Conservation (phyloP, 1,140 invertebrate species). For the Conus betulinus region DNA sequence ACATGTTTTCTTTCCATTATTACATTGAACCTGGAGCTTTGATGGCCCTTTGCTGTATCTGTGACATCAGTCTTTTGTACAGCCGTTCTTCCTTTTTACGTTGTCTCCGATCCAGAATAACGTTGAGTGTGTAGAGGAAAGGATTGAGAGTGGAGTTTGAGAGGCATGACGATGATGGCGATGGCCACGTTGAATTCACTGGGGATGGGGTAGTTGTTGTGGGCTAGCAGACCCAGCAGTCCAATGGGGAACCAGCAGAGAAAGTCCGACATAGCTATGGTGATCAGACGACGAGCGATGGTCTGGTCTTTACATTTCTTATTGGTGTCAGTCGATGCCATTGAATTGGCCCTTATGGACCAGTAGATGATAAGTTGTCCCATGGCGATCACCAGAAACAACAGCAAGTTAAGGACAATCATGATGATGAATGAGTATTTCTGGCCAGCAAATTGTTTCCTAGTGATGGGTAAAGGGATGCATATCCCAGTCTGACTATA, state of each 20-base stretch:
- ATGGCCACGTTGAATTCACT: background rate
- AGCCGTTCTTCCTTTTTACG: no score
- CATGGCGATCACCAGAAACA: constrained; percentile 47
- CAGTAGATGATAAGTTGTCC: constrained; percentile 54
- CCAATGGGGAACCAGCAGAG: constrained; percentile 57
- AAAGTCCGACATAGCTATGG: constrained; percentile 48
- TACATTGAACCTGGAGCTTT: no score
- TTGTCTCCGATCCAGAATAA: constrained; percentile 27
- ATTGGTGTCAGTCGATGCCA: constrained; percentile 16
- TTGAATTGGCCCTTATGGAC: constrained; percentile 28
- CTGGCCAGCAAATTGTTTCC: constrained; percentile 43
- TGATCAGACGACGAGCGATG: constrained; percentile 47
- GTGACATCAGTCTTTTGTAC: no score
- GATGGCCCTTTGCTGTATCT: no score
- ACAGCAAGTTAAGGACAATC: constrained; percentile 49
- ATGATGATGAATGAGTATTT: constrained; percentile 51
- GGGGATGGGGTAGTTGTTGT: background rate
- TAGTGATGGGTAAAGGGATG: constrained; percentile 52
- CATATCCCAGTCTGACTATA: constrained; percentile 52
- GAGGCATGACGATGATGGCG: constrained; percentile 18
- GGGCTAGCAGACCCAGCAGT: constrained; percentile 47
- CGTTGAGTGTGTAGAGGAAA: constrained; percentile 30
- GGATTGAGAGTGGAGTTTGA: constrained; percentile 21
- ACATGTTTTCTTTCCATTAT: no score
- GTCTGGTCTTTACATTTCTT: constrained; percentile 35